phyloP scores from a whole-genome alignment of 2,888 invertebrate genomes.

The Nebria brevicollis region DNA sequence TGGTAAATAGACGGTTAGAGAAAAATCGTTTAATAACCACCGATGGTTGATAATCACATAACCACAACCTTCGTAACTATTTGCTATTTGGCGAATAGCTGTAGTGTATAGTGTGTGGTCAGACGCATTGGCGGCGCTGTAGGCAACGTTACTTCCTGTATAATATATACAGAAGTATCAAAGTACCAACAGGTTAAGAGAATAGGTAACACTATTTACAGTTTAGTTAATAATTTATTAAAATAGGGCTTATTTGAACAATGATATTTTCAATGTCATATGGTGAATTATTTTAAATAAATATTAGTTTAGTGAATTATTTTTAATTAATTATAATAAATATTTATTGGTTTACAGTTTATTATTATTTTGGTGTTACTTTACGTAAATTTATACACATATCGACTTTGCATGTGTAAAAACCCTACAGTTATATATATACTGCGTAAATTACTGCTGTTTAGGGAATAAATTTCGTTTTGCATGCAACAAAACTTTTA shows the following conservation, averaged over 20 bases:
- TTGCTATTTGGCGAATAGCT: neutral
- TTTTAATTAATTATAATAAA: too few species aligned
- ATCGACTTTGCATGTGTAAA: conserved; percentile 28
- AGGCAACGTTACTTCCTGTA: neutral
- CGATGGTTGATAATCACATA: neutral
- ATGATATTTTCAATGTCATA: too few species aligned
- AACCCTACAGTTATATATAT: conserved; percentile 32
- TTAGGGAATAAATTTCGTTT: conserved; percentile 37
- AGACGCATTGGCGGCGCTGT: neutral
- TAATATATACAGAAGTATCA: neutral
- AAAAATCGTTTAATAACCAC: neutral
- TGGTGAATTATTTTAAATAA: too few species aligned
- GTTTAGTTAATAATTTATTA: neutral
- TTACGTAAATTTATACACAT: neutral
- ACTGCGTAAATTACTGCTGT: conserved; percentile 38
- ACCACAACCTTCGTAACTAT: conserved; percentile 1
- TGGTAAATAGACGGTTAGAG: neutral
- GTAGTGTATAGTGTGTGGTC: neutral
- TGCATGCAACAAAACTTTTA: conserved; percentile 35
- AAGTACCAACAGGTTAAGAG: neutral
- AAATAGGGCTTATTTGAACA: neutral
- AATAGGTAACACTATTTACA: neutral
- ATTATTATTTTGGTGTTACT: neutral
- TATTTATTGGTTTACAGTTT: too few species aligned
- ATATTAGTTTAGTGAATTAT: too few species aligned